Evolutionary conservation across 30 jellyfish, hydroid and myxozoan genomes (phyloP), one percentile per base, ranked within the genome.

Genomic region (Aurelia sp.): DNA sequence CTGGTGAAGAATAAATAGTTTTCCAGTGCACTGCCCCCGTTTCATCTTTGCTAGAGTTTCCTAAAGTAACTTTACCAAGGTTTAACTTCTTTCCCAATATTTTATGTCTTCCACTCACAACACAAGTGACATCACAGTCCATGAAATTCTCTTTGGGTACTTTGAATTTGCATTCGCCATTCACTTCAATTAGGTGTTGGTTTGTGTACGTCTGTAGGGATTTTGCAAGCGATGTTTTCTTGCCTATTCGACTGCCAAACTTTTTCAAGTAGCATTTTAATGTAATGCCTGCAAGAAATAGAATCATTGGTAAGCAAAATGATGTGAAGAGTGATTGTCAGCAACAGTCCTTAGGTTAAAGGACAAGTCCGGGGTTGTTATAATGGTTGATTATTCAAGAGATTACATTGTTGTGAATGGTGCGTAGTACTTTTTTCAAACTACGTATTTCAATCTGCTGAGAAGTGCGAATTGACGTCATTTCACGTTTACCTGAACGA

Each of bases 1-100:
- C 99, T 17, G 97, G 98, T 11, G 97, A 89, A 64, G 66, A 19
- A n/a, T 53, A 58, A 11, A 90, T 86, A 33, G 88, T 70, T 81
- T 76, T 79, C 99, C 99, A 95, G 59, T 95, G 99, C 38, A 72
- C 76, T 24, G 69, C 85, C 47, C 99, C 99, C 74, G 89, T 96
- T 19, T 90, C 96, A 30, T 95, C 98, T 68, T 72, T 63, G 67
- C 83, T 74, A 21, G 74, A 52, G 35, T 58, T 91, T 12, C 99
- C 98, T 7, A 95, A 61, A 3, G 89, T 47, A 1, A 86, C 97
- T 51, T 89, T 89, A 30, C 99, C 99, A 20, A 95, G 81, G 10
- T 76, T 63, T 22, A 86, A 19, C 71, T 89, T 92, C 78, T 95
- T 95, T 17, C 99, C 96, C 61, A 95, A 27, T 13, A 90, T 73